Conservation (phyloP, 2,888 invertebrate genomes). For the Caenorhabditis sp. region DNA sequence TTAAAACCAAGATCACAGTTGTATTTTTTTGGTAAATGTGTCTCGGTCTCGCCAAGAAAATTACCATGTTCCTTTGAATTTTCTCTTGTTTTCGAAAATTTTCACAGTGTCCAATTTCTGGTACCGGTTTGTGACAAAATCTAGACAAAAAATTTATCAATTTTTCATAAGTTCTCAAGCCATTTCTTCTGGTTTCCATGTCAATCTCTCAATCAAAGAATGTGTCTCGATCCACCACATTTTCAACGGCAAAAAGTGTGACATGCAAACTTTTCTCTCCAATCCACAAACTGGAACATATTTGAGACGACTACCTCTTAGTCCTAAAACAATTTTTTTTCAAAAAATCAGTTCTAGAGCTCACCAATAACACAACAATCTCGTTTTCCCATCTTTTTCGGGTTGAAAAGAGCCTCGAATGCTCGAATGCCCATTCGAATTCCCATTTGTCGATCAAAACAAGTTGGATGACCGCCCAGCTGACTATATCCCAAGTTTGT, state of each 20-base stretch:
- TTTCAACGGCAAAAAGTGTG: constrained; percentile 22
- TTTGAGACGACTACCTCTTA: constrained; percentile 26
- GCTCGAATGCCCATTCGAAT: constrained; percentile 99
- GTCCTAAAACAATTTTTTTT: neutral
- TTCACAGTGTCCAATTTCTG: too few species aligned
- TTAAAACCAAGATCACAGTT: too few species aligned
- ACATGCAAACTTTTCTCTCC: constrained; percentile 28
- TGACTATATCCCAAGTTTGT: constrained; percentile 98
- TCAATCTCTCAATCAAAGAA: constrained; percentile 27
- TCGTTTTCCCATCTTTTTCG: constrained; percentile 30
- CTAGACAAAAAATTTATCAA: too few species aligned
- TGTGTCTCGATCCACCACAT: constrained; percentile 36
- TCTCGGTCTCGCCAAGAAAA: too few species aligned
- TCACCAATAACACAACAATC: constrained; percentile 36
- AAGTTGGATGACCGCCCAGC: constrained; percentile 94
- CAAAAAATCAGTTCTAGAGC: neutral
- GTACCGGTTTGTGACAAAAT: too few species aligned
- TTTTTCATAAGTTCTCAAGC: too few species aligned
- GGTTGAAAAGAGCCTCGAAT: constrained; percentile 74
- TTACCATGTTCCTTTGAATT: too few species aligned
- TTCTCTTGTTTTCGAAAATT: too few species aligned
- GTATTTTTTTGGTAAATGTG: too few species aligned
- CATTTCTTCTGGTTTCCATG: constrained; percentile 7
- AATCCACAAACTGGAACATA: constrained; percentile 34
- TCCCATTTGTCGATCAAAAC: constrained; percentile 93